Conservation (phyloP, 2,113 vertebrate species). For the Odontophorus gujanensis region DNA sequence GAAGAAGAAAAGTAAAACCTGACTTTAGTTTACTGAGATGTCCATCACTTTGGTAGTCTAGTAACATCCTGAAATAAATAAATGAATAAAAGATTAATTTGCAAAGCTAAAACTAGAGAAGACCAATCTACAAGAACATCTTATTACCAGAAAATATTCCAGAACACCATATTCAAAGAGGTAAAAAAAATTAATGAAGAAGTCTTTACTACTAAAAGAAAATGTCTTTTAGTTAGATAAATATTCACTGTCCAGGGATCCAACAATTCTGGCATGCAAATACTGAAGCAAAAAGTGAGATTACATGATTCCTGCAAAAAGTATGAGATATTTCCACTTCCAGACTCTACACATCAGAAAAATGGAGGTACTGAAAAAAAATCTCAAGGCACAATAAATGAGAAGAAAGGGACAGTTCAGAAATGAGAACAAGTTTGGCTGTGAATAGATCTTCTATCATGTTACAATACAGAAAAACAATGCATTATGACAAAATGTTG, state of each 20-base stretch:
- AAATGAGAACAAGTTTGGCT: background rate
- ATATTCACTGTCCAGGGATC: background rate
- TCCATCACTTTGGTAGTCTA: background rate
- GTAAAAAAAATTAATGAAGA: background rate
- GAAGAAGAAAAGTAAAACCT: background rate
- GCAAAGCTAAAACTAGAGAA: background rate
- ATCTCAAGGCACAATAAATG: background rate
- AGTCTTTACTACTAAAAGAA: background rate
- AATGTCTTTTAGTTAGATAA: background rate
- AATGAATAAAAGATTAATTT: background rate
- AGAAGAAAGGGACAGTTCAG: background rate
- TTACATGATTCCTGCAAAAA: background rate
- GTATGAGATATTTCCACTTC: background rate
- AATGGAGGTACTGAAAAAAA: background rate
- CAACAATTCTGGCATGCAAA: background rate
- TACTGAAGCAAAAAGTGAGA: background rate
- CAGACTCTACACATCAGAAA: background rate
- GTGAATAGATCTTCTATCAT: background rate
- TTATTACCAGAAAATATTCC: background rate
- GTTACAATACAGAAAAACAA: background rate
- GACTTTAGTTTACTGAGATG: background rate
- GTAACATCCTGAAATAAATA: background rate
- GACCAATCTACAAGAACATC: background rate
- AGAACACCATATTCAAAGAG: background rate
- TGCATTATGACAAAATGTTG: background rate